These are phyloP conservation scores for Steinernema carpocapsae DNA, from an alignment of 2,888 invertebrate species.

Conservation along the genomic window DNA sequence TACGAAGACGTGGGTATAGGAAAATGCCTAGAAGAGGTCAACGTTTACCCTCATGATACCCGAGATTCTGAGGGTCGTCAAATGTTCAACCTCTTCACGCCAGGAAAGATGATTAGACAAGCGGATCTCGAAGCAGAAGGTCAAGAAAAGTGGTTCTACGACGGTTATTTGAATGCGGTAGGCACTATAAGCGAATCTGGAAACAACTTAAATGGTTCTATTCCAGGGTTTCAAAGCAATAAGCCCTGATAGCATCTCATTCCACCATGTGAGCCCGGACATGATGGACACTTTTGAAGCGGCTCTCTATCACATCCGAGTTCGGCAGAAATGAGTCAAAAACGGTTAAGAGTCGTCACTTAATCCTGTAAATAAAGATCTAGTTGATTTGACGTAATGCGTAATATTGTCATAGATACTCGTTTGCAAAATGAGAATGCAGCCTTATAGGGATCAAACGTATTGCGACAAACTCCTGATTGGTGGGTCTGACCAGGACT, in stretches of 20 bases:
- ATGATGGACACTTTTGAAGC: conserved; percentile 51
- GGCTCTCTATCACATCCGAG: conserved; percentile 42
- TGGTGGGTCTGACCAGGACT: too few relatives aligned
- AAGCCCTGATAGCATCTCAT: conserved; percentile 48
- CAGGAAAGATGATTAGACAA: not conserved
- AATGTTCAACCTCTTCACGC: conserved; percentile 10
- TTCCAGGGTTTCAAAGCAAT: conserved; percentile 51
- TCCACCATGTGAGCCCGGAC: conserved; percentile 51
- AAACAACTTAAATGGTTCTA: not conserved
- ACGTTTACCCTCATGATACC: conserved; percentile 52
- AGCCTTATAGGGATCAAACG: too few relatives aligned
- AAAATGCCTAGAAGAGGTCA: conserved; percentile 50
- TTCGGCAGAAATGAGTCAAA: not conserved
- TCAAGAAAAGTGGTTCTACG: not conserved
- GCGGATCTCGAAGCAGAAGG: not conserved
- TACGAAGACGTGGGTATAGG: conserved; percentile 59
- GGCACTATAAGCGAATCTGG: not conserved
- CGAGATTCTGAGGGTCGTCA: conserved; percentile 43
- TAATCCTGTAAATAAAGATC: too few relatives aligned
- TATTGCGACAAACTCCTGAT: too few relatives aligned
- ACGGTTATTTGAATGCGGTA: conserved; percentile 15
- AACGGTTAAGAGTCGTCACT: too few relatives aligned
- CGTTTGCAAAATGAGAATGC: too few relatives aligned
- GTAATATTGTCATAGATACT: too few relatives aligned
- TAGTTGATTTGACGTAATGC: too few relatives aligned